These are phyloP conservation scores for Medauroidea extradentata DNA, from an alignment of 1,140 invertebrate genomes.

Conservation along the genomic window DNA sequence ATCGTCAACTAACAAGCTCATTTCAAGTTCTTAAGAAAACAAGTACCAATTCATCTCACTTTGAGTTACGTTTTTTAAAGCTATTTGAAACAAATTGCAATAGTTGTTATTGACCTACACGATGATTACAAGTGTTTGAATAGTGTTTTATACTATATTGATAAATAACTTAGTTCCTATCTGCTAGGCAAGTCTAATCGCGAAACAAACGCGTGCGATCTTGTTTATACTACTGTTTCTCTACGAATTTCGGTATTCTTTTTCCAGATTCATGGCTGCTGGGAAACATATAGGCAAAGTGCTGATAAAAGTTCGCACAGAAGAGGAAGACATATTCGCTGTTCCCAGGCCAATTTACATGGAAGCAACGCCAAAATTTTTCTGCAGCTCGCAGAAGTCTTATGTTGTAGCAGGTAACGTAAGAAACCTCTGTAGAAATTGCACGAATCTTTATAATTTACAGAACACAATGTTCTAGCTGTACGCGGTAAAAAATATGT, in stretches of 20 bases:
- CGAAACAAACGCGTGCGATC: no score
- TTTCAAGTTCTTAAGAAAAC: no score
- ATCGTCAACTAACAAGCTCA: no score
- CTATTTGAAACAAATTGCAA: no score
- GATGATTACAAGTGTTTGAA: no score
- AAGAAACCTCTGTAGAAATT: background rate
- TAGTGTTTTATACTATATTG: no score
- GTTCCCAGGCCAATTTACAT: conserved; percentile 36
- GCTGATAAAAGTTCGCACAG: conserved; percentile 57
- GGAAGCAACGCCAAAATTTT: conserved; percentile 50
- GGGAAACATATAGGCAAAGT: conserved; percentile 90
- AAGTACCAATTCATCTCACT: no score
- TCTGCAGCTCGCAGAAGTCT: conserved; percentile 49
- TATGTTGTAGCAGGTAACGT: conserved; percentile 52
- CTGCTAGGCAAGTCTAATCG: no score
- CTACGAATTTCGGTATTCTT: background rate
- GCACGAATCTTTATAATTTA: background rate
- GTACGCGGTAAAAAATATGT: background rate
- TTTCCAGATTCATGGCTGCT: conserved; percentile 63
- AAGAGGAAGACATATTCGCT: conserved; percentile 43
- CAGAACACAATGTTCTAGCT: background rate
- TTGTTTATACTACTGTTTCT: no score
- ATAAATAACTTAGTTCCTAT: no score
- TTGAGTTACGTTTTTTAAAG: no score
- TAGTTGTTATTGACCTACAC: no score